phyloP scores from a whole-genome alignment of 2,113 vertebrate genomes.

The Sorex araneus region DNA sequence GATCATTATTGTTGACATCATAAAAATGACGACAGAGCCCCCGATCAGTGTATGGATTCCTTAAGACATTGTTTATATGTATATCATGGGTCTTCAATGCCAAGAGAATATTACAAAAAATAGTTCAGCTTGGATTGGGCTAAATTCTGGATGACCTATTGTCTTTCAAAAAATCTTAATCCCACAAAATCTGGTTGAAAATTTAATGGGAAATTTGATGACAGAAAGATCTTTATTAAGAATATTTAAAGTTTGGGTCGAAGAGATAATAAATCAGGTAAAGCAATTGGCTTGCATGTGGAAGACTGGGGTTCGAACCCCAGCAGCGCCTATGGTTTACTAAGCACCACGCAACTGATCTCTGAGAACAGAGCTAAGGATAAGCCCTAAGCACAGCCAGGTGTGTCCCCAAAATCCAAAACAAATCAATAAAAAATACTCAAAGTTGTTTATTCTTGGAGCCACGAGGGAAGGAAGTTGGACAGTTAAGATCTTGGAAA shows the following conservation, averaged over 20 bases:
- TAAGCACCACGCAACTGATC: no score
- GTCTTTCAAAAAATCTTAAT: conserved; percentile 33
- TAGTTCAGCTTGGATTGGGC: conserved; percentile 25
- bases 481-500: neutral
- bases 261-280: no score
- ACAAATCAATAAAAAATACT: no score
- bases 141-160: neutral
- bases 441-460: neutral
- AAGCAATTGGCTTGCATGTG: no score
- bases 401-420: no score
- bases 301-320: no score
- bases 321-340: no score
- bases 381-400: no score
- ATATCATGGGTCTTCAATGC: conserved; percentile 8
- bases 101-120: conserved; percentile 5
- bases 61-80: neutral
- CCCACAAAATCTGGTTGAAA: neutral
- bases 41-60: neutral
- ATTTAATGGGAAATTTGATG: conserved; percentile 18
- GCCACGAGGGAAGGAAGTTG: neutral
- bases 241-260: neutral
- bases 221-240: neutral
- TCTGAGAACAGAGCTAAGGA: no score
- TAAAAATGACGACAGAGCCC: conserved; percentile 35
- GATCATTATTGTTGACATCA: conserved; percentile 18